Percentiles rank a stretch among this genome's conserved stretches.
These are phyloP conservation scores for Brachyistius frenatus DNA, from an alignment of 2,113 vertebrate species.

Conservation along the genomic window DNA sequence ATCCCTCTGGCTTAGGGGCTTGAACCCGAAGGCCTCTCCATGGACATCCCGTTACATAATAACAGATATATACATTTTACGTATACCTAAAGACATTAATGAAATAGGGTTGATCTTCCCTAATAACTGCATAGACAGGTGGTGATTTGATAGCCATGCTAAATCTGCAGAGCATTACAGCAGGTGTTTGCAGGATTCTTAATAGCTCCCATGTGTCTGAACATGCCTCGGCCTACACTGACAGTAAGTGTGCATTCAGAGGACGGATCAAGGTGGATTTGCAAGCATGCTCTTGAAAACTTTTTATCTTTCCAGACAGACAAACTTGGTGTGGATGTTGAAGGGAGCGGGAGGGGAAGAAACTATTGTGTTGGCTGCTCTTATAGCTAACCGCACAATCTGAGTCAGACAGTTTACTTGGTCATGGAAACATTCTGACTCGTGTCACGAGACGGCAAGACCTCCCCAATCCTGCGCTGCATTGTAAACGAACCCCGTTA, in stretches of 20 bases:
- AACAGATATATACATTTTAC: not conserved
- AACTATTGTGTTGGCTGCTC: conserved; percentile 49
- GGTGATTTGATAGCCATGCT: conserved; percentile 61
- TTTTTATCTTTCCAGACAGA: conserved; percentile 58
- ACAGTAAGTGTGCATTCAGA: conserved; percentile 62
- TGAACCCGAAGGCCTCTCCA: not conserved
- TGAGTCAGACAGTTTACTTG: conserved; percentile 65
- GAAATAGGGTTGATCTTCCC: conserved; percentile 31
- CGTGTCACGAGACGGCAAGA: conserved; percentile 64
- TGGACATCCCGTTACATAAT: not conserved
- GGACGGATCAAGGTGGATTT: conserved; percentile 68
- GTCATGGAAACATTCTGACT: conserved; percentile 73
- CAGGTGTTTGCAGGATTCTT: conserved; percentile 71
- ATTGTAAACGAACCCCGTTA: conserved; percentile 57
- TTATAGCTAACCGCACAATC: conserved; percentile 52
- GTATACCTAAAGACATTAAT: conserved; percentile 8
- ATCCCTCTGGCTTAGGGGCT: not conserved
- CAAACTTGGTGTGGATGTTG: conserved; percentile 46
- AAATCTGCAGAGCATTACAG: conserved; percentile 56
- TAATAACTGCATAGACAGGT: conserved; percentile 53
- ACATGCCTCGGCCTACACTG: conserved; percentile 65
- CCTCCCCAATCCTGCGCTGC: conserved; percentile 52
- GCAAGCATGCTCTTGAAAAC: conserved; percentile 50
- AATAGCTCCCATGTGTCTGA: conserved; percentile 67
- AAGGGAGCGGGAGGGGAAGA: conserved; percentile 37